These are phyloP conservation scores for Eonycteris spelaea DNA, from an alignment of 2,113 vertebrate genomes.

Conservation along the genomic window DNA sequence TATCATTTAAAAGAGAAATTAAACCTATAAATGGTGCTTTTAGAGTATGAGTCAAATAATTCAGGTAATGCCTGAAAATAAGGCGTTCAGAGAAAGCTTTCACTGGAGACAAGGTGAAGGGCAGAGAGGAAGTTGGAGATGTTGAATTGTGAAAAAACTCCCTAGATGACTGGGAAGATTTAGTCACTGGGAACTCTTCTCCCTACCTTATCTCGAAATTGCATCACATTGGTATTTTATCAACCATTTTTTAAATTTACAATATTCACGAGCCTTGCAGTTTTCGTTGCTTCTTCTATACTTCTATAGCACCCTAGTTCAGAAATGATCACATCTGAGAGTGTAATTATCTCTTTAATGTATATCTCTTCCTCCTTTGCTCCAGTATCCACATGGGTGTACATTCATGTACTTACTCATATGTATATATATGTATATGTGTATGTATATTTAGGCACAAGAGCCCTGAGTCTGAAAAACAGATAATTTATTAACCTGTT, in stretches of 20 bases:
- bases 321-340: background rate
- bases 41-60: background rate
- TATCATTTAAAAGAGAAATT: background rate
- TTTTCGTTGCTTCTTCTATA: background rate
- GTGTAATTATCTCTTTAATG: background rate
- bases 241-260: background rate
- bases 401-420: too few relatives aligned
- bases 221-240: background rate
- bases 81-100: background rate
- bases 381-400: too few relatives aligned
- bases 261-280: background rate
- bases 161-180: background rate
- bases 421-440: too few relatives aligned
- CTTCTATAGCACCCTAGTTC: background rate
- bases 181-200: background rate
- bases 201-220: background rate
- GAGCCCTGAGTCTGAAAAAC: too few relatives aligned
- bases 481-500: too few relatives aligned
- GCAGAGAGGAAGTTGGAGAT: background rate
- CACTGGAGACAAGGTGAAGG: background rate
- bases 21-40: background rate
- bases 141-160: background rate
- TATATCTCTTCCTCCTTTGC: too few relatives aligned
- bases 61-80: background rate
- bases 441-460: too few relatives aligned